Evolutionary conservation across 1,140 invertebrate genomes (phyloP), one percentile per base, ranked within the genome.

Genomic region (Charaxes varanes): DNA sequence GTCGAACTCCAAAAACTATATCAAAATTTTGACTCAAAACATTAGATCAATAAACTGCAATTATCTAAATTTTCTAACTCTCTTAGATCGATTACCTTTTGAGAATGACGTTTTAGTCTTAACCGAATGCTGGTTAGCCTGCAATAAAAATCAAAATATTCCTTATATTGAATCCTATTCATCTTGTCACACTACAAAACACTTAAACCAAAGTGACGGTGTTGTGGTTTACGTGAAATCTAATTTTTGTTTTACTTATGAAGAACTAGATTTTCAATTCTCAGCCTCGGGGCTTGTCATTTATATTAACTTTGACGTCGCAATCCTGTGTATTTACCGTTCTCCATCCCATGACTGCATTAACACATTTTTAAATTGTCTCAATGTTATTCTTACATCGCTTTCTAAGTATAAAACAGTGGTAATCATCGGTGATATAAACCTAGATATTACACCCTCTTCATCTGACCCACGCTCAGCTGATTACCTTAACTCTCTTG

Each of bases 21-120:
- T 28, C 7, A 16, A 18, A 10, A 37, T 15, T 18, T 8, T 27
- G 11, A 27, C 23, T 6, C 24, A 37, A 17, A 37, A 27, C 14
- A 37, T 37, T n/a, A 37, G 35, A 28, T 27, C 23, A 1, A 26
- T 36, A 6, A 26, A 37, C 28, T 27, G 24, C 7, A 37, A 37
- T 13, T 27, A 27, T 21, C 4, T 18, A 6, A 27, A 10, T 4
- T 37, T 37, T 18, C 1, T 2, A 1, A 7, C 13, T 7, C 7
- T 34, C 1, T 12, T 34, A 2, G 7, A 3, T 13, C 14, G 14
- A 6, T 8, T 31, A 3, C 10, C 14, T 18, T 8, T 31, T 12
- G 28, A 31, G n/a, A 6, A 16, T 31, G 28, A 31, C 18, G 8
- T 31, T 11, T 17, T 31, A 31, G 8, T 31, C 7, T n/a, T 31